phyloP scores from a whole-genome alignment of 2,113 vertebrate species.

The Anarhynchus alexandrinus region DNA sequence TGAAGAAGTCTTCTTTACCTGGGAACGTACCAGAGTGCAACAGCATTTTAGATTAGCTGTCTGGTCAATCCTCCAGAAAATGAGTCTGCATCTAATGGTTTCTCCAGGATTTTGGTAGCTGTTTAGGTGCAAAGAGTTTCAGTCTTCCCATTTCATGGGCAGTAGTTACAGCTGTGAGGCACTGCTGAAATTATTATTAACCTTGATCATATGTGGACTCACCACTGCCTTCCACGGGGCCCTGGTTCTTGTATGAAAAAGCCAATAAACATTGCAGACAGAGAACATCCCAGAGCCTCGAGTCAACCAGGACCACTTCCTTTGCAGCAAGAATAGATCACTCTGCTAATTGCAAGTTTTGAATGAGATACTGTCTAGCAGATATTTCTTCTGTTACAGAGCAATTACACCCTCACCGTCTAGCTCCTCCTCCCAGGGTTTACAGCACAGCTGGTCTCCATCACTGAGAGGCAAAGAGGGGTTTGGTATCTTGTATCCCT shows the following conservation, averaged over 20 bases:
- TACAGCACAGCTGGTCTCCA: not conserved
- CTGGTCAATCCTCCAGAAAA: not conserved
- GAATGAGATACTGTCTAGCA: not conserved
- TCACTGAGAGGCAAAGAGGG: not conserved
- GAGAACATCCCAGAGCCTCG: not conserved
- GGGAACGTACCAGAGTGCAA: not conserved
- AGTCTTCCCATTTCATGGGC: not conserved
- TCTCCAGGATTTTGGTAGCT: not conserved
- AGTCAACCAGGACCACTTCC: not conserved
- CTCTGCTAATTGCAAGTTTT: not conserved
- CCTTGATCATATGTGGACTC: not conserved
- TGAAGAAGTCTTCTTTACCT: not conserved
- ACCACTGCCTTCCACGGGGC: accelerated
- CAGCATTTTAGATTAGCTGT: not conserved
- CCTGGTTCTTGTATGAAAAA: not conserved
- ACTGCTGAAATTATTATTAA: not conserved
- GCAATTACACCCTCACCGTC: not conserved
- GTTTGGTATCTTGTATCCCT: not conserved
- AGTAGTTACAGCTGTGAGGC: not conserved
- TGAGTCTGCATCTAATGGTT: not conserved
- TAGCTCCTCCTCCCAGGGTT: not conserved
- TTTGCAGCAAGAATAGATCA: not conserved
- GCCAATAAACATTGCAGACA: not conserved
- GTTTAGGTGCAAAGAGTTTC: not conserved
- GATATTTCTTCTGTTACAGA: not conserved